Conservation (phyloP, 2,113 vertebrate genomes). For the Oncorhynchus mykiss region DNA sequence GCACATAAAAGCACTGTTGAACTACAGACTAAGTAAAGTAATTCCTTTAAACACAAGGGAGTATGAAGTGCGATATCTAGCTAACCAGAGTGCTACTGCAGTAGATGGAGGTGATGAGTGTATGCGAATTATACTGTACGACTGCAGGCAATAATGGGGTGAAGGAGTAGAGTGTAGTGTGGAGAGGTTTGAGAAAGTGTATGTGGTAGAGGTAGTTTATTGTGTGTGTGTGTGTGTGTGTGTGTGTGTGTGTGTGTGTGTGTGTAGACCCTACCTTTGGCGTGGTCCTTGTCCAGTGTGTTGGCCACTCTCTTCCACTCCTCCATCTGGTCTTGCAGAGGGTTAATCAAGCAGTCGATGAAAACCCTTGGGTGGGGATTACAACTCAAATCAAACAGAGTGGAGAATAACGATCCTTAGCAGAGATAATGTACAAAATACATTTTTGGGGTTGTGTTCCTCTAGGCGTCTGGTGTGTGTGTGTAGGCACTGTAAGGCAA, state of each 20-base stretch:
- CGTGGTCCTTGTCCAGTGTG: slow-evolving; percentile 91
- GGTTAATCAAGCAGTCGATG: slow-evolving; percentile 92
- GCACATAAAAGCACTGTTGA: background rate
- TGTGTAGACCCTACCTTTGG: slow-evolving; percentile 75
- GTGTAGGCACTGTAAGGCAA: too few species aligned
- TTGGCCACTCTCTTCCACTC: slow-evolving; percentile 93
- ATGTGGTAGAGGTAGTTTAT: too few species aligned
- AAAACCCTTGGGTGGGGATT: slow-evolving; percentile 73
- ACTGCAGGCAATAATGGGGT: too few species aligned
- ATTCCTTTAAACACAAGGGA: background rate
- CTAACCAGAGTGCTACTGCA: too few species aligned
- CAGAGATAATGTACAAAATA: background rate
- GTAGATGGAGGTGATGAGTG: too few species aligned
- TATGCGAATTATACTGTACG: too few species aligned
- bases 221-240: too few species aligned
- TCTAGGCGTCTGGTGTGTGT: background rate
- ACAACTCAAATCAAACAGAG: background rate
- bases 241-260: background rate
- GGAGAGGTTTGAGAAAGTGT: slow-evolving; percentile 3
- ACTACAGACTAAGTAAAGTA: background rate
- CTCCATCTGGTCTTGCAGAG: slow-evolving; percentile 93
- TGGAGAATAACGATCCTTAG: background rate
- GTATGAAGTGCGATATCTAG: too few species aligned
- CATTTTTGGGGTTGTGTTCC: background rate
- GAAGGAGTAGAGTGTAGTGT: background rate